phyloP scores from a whole-genome alignment of 1,140 invertebrate genomes.

The Macrotrachela quadricornifera region DNA sequence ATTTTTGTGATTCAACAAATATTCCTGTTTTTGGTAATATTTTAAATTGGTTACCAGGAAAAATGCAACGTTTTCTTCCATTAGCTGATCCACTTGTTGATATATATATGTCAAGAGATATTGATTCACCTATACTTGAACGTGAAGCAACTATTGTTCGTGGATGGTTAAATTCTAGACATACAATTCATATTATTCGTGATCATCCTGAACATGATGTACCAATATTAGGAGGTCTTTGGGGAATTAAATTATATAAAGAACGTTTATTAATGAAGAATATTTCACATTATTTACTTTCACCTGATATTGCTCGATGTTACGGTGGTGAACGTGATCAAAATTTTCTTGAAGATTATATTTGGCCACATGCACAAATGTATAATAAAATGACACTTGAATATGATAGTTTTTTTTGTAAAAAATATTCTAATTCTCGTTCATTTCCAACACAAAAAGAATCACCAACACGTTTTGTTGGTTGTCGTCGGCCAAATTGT shows the following conservation, averaged over 20 bases:
- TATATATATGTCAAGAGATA: constrained; percentile 1
- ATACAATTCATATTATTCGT: constrained; percentile 2
- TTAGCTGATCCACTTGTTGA: background rate
- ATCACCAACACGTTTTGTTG: background rate
- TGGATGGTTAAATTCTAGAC: background rate
- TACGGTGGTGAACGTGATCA: constrained; percentile 3
- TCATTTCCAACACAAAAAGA: background rate
- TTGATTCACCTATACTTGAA: background rate
- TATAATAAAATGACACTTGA: background rate
- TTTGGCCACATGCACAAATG: background rate
- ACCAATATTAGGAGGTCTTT: constrained; percentile 2
- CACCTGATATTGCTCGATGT: background rate
- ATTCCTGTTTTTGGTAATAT: background rate
- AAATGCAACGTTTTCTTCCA: background rate
- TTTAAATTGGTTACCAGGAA: no score
- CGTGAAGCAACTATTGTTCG: background rate
- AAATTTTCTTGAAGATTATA: constrained; percentile 2
- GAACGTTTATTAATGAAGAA: background rate
- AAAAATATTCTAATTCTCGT: background rate
- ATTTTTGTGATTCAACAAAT: background rate
- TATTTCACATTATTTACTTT: background rate
- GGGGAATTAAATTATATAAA: background rate
- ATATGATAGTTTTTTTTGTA: constrained; percentile 3
- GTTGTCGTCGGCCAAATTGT: background rate
- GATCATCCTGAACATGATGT: constrained; percentile 1